Evolutionary conservation across 1,140 invertebrate species (phyloP).

Genomic region (Drosophila prosaltans): DNA sequence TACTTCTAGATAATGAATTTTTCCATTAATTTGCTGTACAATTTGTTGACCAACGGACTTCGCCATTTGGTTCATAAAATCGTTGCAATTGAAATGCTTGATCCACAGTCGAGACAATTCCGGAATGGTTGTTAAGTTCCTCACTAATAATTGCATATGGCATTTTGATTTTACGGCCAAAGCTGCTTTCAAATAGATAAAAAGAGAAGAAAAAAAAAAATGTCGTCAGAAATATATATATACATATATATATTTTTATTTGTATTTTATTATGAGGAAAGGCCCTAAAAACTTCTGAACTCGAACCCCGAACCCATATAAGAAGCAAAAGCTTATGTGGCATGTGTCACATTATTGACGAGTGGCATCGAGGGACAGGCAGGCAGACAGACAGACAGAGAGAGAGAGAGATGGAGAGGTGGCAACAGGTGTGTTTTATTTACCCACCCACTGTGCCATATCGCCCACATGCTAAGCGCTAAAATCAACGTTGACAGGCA

Average conservation of each 20-base stretch:
- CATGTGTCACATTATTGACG: constrained; percentile 46
- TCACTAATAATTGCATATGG: constrained; percentile 14
- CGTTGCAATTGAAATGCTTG: constrained; percentile 36
- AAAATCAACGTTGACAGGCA: constrained; percentile 76
- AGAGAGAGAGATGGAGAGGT: constrained; percentile 23
- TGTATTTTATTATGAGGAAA: constrained; percentile 35
- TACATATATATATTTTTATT: constrained; percentile 14
- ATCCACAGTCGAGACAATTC: constrained; percentile 35
- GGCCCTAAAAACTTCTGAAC: neutral
- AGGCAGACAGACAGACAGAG: neutral
- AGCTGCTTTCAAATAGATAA: neutral
- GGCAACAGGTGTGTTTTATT: constrained; percentile 77
- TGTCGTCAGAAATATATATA: neutral
- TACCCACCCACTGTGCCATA: constrained; percentile 38
- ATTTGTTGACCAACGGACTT: constrained; percentile 40
- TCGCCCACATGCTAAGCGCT: constrained; percentile 54
- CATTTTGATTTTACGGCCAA: constrained; percentile 11
- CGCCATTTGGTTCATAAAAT: constrained; percentile 44
- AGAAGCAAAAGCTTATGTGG: constrained; percentile 11
- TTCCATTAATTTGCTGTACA: constrained; percentile 17
- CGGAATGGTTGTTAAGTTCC: neutral
- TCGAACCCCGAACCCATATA: neutral
- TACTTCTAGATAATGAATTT: neutral
- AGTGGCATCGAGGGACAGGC: constrained; percentile 8
- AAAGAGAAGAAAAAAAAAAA: constrained; percentile 1